phyloP scores from a whole-genome alignment of 1,140 invertebrate genomes.

The Lepeophtheirus salmonis region DNA sequence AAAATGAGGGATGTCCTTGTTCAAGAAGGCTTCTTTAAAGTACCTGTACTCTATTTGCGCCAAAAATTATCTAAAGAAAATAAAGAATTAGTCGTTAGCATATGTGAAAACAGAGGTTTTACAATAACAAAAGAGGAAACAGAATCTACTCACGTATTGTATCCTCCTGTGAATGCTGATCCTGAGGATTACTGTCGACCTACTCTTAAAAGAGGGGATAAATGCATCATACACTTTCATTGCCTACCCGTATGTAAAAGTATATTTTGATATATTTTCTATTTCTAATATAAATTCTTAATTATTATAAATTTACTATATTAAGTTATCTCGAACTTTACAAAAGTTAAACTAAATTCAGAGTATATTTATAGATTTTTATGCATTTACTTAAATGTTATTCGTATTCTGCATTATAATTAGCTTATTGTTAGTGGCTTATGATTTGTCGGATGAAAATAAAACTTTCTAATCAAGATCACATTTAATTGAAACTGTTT shows the following conservation, averaged over 20 bases:
- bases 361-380: no score
- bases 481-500: neutral
- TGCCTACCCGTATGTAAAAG: constrained; percentile 20
- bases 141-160: constrained; percentile 76
- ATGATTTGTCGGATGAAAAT: no score
- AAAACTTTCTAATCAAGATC: no score
- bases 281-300: no score
- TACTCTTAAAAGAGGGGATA: constrained; percentile 72
- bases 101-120: constrained; percentile 66
- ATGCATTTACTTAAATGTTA: no score
- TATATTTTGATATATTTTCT: neutral
- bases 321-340: no score
- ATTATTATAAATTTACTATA: no score
- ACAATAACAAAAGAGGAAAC: constrained; percentile 56
- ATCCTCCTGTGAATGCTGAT: constrained; percentile 55
- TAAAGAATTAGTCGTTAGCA: constrained; percentile 62
- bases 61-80: constrained; percentile 64
- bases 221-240: constrained; percentile 29
- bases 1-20: constrained; percentile 68
- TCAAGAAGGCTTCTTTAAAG: constrained; percentile 52
- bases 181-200: constrained; percentile 65
- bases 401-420: no score
- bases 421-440: no score
- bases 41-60: constrained; percentile 58
- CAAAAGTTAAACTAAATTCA: no score